These are phyloP conservation scores for Cataglyphis cursor DNA, from an alignment of 2,888 invertebrate genomes.

Conservation along the genomic window DNA sequence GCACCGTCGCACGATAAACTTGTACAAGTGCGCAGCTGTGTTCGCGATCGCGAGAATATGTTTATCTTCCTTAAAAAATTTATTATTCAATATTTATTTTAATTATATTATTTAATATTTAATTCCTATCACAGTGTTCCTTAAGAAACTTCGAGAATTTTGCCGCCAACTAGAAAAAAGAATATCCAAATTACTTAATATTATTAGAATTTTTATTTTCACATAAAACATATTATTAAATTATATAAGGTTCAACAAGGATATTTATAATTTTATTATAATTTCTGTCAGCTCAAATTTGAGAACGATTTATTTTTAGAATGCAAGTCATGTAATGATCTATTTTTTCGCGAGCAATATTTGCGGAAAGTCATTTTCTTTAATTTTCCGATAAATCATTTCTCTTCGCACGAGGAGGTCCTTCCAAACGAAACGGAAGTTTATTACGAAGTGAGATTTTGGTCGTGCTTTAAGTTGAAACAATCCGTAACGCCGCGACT, in stretches of 20 bases:
- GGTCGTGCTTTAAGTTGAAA: conserved; percentile 46
- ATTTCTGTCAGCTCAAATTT: neutral
- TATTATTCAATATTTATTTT: too few species aligned
- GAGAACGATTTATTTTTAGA: neutral
- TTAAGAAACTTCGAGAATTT: neutral
- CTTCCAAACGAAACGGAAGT: conserved; percentile 26
- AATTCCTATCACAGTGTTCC: too few species aligned
- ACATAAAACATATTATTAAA: too few species aligned
- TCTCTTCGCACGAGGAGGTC: conserved; percentile 3
- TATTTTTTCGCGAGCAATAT: neutral
- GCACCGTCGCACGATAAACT: conserved; percentile 62
- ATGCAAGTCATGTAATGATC: neutral
- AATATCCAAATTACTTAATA: neutral
- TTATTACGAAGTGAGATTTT: conserved; percentile 39
- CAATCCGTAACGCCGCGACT: conserved; percentile 22
- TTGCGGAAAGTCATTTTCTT: neutral
- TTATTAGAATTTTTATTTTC: neutral
- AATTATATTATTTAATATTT: too few species aligned
- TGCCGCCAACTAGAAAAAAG: neutral
- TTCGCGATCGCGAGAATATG: neutral
- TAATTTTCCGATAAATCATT: conserved; percentile 39
- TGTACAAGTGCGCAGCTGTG: conserved; percentile 42
- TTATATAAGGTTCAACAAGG: neutral
- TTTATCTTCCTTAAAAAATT: neutral
- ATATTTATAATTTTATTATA: neutral